Conservation (phyloP, 2,113 vertebrate species). For the Hystrix brachyura region DNA sequence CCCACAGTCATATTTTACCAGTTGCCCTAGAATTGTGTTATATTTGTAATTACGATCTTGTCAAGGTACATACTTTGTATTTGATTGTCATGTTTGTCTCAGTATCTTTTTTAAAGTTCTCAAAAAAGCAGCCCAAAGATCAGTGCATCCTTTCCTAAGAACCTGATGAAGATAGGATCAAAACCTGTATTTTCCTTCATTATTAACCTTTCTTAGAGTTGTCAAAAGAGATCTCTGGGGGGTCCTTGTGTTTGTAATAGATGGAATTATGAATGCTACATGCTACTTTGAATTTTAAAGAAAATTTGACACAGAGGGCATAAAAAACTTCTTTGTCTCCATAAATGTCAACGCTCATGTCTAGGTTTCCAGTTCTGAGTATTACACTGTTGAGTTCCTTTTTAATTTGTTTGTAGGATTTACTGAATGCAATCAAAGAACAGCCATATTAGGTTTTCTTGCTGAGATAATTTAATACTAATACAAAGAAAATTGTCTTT, state of each 20-base stretch:
- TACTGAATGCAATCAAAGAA: background rate
- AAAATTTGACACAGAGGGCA: background rate
- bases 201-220: background rate
- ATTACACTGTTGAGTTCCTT: background rate
- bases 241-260: background rate
- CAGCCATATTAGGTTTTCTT: background rate
- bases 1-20: background rate
- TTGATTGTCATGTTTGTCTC: background rate
- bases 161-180: background rate
- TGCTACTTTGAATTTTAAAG: background rate
- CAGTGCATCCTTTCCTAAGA: background rate
- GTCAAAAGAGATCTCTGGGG: background rate
- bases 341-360: background rate
- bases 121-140: background rate
- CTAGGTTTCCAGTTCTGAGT: background rate
- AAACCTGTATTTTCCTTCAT: background rate
- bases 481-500: background rate
- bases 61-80: background rate
- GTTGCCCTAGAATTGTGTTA: too few species aligned
- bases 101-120: background rate
- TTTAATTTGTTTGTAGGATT: background rate
- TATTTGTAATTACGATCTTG: background rate
- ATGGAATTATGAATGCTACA: background rate
- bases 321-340: background rate
- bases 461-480: background rate